These are phyloP conservation scores for Aegithalos caudatus DNA, from an alignment of 2,113 vertebrate species.

Conservation along the genomic window DNA sequence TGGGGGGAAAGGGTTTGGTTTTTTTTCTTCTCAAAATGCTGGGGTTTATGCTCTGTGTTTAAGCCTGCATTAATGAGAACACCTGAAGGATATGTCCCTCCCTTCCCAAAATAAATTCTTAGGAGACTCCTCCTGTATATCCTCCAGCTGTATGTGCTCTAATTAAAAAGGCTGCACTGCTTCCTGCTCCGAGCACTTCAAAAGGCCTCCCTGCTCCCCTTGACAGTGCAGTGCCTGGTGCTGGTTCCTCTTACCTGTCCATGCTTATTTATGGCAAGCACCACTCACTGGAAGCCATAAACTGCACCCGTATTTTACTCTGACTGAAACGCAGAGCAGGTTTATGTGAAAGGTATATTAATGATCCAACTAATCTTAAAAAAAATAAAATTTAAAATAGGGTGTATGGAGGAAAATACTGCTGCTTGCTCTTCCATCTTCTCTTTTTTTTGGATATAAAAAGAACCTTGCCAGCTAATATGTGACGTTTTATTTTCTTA, in stretches of 20 bases:
- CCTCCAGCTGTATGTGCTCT: constrained; percentile 73
- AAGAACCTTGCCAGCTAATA: background rate
- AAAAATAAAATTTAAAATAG: background rate
- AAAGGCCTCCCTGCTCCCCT: constrained; percentile 68
- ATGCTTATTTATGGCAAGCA: constrained; percentile 63
- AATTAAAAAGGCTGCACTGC: constrained; percentile 78
- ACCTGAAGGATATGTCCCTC: constrained; percentile 70
- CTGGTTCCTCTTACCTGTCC: constrained; percentile 70
- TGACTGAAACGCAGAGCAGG: background rate
- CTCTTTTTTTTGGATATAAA: background rate
- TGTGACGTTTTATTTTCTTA: background rate
- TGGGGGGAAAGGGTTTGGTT: background rate
- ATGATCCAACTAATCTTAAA: background rate
- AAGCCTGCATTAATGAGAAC: constrained; percentile 64
- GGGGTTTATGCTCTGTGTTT: constrained; percentile 43
- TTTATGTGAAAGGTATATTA: background rate
- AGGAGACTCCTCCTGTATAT: constrained; percentile 62
- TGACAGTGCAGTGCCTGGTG: constrained; percentile 44
- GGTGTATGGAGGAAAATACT: background rate
- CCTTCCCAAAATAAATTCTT: constrained; percentile 63
- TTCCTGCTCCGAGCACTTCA: constrained; percentile 80
- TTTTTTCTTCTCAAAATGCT: background rate
- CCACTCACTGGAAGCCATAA: constrained; percentile 34
- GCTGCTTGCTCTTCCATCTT: fast-evolving
- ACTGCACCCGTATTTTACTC: background rate